A percentile compares a stretch with the other conserved stretches of the same genome.
phyloP scores from a whole-genome alignment of 2,888 invertebrate genomes.

The Zonitis immaculata region DNA sequence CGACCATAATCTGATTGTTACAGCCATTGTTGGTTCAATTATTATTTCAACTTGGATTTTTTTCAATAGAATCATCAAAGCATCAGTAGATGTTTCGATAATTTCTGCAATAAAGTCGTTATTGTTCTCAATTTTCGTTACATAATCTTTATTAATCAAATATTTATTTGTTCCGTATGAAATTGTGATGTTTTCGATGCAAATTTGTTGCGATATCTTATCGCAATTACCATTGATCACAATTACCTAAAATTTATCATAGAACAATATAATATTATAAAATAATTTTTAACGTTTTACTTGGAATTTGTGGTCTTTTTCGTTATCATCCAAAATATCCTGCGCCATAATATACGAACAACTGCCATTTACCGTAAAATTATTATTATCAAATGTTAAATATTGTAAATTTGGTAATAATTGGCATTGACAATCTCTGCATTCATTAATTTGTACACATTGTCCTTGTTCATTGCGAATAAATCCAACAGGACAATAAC shows the following conservation, averaged over 20 bases:
- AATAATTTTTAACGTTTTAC: too few species aligned
- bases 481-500: constrained; percentile 75
- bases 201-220: constrained; percentile 54
- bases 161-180: constrained; percentile 60
- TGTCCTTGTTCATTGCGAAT: constrained; percentile 59
- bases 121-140: constrained; percentile 47
- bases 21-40: constrained; percentile 49
- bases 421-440: constrained; percentile 69
- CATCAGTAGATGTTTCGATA: constrained; percentile 54
- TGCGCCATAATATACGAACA: constrained; percentile 79
- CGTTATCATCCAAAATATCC: constrained; percentile 52
- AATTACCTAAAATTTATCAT: constrained; percentile 37
- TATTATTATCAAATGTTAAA: constrained; percentile 75
- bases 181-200: constrained; percentile 65
- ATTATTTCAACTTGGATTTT: constrained; percentile 66
- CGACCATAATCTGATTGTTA: constrained; percentile 64
- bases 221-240: constrained; percentile 68
- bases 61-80: constrained; percentile 59
- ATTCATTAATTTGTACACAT: constrained; percentile 67
- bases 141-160: constrained; percentile 32
- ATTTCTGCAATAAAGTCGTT: not conserved
- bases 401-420: constrained; percentile 77
- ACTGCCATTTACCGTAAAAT: constrained; percentile 75
- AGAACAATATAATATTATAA: too few species aligned
- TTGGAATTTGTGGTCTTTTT: constrained; percentile 50